A percentile compares a stretch with the other conserved stretches of the same genome.
These are phyloP conservation scores for Poeciliopsis infans DNA, from an alignment of 2,797 vertebrate species.

Conservation along the genomic window DNA sequence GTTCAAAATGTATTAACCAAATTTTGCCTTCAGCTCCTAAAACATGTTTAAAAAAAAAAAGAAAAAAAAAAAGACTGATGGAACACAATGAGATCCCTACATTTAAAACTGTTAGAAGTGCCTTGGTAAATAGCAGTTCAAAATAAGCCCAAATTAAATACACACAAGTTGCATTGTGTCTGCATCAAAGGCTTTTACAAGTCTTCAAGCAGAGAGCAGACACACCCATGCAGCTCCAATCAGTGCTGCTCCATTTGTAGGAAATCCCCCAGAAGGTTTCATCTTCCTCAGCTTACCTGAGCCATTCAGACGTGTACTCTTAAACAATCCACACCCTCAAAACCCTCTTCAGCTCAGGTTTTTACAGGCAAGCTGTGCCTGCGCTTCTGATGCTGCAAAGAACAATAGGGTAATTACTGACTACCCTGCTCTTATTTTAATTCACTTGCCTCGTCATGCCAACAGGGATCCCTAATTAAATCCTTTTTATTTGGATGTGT, in stretches of 20 bases:
- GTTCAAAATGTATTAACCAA: background rate
- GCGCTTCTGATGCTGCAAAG: slow-evolving; percentile 39
- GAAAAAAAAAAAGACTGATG: background rate
- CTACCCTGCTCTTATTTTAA: slow-evolving; percentile 46
- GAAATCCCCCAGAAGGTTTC: slow-evolving; percentile 62
- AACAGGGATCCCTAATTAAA: slow-evolving; percentile 60
- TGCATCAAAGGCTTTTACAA: slow-evolving; percentile 6
- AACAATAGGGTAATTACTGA: slow-evolving; percentile 60
- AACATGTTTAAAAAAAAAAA: background rate
- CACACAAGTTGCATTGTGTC: background rate
- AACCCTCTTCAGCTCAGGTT: slow-evolving; percentile 62
- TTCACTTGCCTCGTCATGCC: slow-evolving; percentile 47
- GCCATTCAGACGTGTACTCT: slow-evolving; percentile 45
- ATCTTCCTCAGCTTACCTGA: slow-evolving; percentile 62
- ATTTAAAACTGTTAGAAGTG: background rate
- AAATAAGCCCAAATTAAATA: background rate
- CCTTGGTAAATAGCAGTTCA: background rate
- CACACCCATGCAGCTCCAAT: slow-evolving; percentile 22
- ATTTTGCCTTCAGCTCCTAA: background rate
- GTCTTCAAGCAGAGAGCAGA: slow-evolving; percentile 14
- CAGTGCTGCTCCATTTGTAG: slow-evolving; percentile 41
- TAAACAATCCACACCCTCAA: slow-evolving; percentile 63
- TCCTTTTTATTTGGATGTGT: slow-evolving; percentile 62
- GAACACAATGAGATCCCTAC: background rate
- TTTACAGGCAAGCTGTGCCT: slow-evolving; percentile 58